Percentiles rank a stretch among this genome's conserved stretches.
Evolutionary conservation across 1,140 invertebrate species (phyloP).

Genomic region (Oryzaephilus surinamensis): DNA sequence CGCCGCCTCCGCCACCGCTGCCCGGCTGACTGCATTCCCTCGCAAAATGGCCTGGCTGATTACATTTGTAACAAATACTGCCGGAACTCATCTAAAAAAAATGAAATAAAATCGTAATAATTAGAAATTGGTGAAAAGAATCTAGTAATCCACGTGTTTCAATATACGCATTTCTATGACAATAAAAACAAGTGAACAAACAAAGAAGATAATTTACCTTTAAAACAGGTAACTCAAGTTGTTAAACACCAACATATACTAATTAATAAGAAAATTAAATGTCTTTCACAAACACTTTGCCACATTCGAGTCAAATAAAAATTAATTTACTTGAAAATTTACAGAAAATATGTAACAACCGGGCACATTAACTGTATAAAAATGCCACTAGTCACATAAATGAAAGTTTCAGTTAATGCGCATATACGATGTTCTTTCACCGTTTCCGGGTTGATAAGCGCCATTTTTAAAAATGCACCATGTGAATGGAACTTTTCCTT

Average conservation of each 20-base stretch:
- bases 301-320: slow-evolving; percentile 18
- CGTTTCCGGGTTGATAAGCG: too few species aligned
- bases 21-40: slow-evolving; percentile 67
- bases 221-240: slow-evolving; percentile 15
- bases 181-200: slow-evolving; percentile 14
- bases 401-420: too few species aligned
- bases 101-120: slow-evolving; percentile 6
- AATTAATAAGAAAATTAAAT: slow-evolving; percentile 4
- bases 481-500: too few species aligned
- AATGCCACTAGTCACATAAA: too few species aligned
- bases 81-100: slow-evolving; percentile 53
- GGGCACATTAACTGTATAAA: too few species aligned
- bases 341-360: too few species aligned
- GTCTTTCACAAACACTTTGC: slow-evolving; percentile 12
- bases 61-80: slow-evolving; percentile 81
- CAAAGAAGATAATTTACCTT: background rate
- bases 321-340: too few species aligned
- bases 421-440: too few species aligned
- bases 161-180: slow-evolving; percentile 21
- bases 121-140: background rate
- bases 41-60: slow-evolving; percentile 75
- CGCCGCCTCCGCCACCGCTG: slow-evolving; percentile 42
- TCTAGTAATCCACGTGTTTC: background rate
- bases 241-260: slow-evolving; percentile 12
- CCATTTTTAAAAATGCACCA: too few species aligned